A percentile compares a stretch with the other conserved stretches of the same genome.
Conservation (phyloP, 1,140 invertebrate species). For the Ceratina japonica region DNA sequence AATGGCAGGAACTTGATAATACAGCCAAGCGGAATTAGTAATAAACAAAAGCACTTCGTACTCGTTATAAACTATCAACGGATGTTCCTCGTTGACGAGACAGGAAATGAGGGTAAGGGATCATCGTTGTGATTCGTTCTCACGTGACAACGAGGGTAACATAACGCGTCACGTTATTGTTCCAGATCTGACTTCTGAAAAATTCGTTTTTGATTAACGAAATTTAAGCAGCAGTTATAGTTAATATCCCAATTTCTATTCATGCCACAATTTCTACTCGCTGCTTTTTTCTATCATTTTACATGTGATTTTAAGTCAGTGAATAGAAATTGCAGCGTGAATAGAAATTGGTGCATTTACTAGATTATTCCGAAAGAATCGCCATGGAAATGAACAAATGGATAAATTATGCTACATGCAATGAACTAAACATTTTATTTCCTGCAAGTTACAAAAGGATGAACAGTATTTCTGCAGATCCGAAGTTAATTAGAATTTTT, state of each 20-base stretch:
- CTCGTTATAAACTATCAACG: constrained; percentile 58
- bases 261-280: neutral
- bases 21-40: constrained; percentile 27
- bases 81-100: constrained; percentile 67
- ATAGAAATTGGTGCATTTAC: no score
- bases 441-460: no score
- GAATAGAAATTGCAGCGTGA: no score
- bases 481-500: no score
- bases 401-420: no score
- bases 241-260: neutral
- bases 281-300: no score
- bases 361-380: no score
- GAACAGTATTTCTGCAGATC: no score
- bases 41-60: constrained; percentile 36
- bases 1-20: constrained; percentile 51
- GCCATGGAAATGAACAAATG: no score
- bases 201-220: neutral
- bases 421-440: no score
- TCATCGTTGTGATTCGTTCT: constrained; percentile 29
- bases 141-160: neutral
- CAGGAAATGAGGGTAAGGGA: constrained; percentile 67
- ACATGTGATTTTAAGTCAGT: no score
- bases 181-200: neutral
- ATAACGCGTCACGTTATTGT: neutral
- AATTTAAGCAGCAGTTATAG: neutral